phyloP scores from a whole-genome alignment of 2,888 invertebrate genomes.

The Sympetrum striolatum region DNA sequence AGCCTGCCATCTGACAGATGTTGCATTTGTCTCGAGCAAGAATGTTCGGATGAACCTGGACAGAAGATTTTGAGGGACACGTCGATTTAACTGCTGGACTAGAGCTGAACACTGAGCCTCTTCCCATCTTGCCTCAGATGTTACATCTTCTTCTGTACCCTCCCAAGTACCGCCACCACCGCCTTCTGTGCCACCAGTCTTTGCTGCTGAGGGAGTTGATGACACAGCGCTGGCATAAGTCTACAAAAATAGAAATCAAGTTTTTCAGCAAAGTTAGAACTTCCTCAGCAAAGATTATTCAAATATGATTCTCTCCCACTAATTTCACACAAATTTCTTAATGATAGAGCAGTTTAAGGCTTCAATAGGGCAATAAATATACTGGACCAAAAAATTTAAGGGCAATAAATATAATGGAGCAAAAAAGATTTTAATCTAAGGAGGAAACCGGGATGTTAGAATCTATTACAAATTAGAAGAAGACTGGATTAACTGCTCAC shows the following conservation, averaged over 20 bases:
- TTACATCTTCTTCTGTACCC: conserved; percentile 49
- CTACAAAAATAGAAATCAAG: neutral
- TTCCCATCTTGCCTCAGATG: conserved; percentile 65
- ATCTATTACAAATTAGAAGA: too few relatives aligned
- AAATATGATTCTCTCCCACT: too few relatives aligned
- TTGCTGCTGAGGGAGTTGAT: neutral
- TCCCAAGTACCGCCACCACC: neutral
- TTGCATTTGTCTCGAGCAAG: conserved; percentile 90
- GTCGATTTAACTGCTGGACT: conserved; percentile 74
- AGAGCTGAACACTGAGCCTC: conserved; percentile 71
- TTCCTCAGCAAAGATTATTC: too few relatives aligned
- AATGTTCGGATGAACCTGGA: conserved; percentile 86
- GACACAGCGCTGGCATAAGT: conserved; percentile 9
- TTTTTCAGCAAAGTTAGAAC: too few relatives aligned
- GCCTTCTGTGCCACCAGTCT: neutral
- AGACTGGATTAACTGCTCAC: too few relatives aligned
- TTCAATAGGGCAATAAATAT: neutral
- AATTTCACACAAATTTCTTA: too few relatives aligned
- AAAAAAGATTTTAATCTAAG: too few relatives aligned
- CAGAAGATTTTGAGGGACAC: conserved; percentile 69
- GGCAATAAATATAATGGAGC: neutral
- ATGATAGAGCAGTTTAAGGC: neutral
- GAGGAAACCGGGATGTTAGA: too few relatives aligned
- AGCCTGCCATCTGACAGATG: conserved; percentile 93
- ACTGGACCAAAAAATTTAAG: neutral